A percentile compares a stretch with the other conserved stretches of the same genome.
phyloP scores from a whole-genome alignment of 1,140 invertebrate genomes.

The Listronotus oregonensis region DNA sequence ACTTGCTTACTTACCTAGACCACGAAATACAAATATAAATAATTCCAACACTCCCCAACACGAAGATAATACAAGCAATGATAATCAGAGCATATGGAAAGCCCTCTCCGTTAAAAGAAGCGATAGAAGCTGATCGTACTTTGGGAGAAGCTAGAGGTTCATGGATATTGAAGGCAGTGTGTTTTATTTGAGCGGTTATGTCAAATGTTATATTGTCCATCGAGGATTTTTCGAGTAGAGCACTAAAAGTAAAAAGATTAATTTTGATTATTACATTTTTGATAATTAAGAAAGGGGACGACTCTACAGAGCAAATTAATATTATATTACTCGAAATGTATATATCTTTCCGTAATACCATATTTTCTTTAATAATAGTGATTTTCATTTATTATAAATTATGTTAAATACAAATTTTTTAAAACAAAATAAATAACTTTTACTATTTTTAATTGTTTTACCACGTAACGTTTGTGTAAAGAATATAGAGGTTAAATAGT shows the following conservation, averaged over 20 bases:
- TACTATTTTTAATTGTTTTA: too few species aligned
- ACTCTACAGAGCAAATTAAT: too few species aligned
- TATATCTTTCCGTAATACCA: too few species aligned
- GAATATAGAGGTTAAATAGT: too few species aligned
- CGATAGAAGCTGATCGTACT: constrained; percentile 62
- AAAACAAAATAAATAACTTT: too few species aligned
- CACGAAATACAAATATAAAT: constrained; percentile 91
- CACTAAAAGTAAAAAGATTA: constrained; percentile 52
- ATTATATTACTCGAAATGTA: too few species aligned
- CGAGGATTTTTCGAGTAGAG: constrained; percentile 62
- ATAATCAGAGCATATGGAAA: constrained; percentile 87
- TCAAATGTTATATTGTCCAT: constrained; percentile 70
- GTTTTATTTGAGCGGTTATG: constrained; percentile 66
- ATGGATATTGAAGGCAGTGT: constrained; percentile 71
- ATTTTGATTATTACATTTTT: too few species aligned
- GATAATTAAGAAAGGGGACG: too few species aligned
- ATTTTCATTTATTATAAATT: too few species aligned
- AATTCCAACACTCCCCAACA: constrained; percentile 83
- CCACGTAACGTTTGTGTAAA: too few species aligned
- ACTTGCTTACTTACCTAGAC: constrained; percentile 72
- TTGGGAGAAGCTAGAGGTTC: constrained; percentile 63
- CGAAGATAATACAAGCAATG: constrained; percentile 83
- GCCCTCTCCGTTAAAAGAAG: constrained; percentile 71
- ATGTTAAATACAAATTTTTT: too few species aligned
- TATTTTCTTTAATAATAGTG: too few species aligned